These are phyloP conservation scores for Polylopha cassiicola DNA, from an alignment of 2,888 invertebrate species.

Conservation along the genomic window DNA sequence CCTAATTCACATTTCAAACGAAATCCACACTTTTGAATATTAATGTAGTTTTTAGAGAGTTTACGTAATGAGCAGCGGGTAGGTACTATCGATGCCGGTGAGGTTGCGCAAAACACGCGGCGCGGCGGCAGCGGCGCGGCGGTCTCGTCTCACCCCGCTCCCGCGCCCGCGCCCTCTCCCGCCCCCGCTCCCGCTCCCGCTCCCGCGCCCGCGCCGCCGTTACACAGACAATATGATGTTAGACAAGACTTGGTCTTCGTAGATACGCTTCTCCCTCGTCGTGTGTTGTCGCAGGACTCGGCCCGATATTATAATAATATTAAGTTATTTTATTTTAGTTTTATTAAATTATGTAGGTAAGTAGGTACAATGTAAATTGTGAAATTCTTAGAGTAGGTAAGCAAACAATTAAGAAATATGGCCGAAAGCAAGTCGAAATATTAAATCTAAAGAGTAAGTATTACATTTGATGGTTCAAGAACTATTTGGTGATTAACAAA, in stretches of 20 bases:
- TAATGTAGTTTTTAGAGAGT: constrained; percentile 3
- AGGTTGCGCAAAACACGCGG: constrained; percentile 23
- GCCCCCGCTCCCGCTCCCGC: constrained; percentile 32
- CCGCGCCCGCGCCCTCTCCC: constrained; percentile 51
- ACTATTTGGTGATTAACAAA: no score
- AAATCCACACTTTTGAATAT: constrained; percentile 16
- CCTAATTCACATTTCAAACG: constrained; percentile 5
- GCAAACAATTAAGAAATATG: no score
- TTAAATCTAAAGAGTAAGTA: no score
- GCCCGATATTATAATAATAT: no score
- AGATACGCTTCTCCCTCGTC: no score
- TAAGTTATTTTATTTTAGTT: no score
- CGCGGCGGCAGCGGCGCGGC: constrained; percentile 20
- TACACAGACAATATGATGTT: constrained; percentile 26
- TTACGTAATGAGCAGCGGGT: neutral
- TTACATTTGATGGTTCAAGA: no score
- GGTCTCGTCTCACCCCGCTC: constrained; percentile 38
- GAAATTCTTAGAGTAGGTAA: no score
- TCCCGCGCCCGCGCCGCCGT: constrained; percentile 55
- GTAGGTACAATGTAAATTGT: no score
- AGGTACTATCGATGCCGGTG: constrained; percentile 5
- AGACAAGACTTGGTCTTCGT: constrained; percentile 10
- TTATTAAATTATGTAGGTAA: no score
- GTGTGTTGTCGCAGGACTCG: no score
- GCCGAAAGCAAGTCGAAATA: no score